Conservation (phyloP, 2,888 invertebrate genomes). For the Acleris literana region DNA sequence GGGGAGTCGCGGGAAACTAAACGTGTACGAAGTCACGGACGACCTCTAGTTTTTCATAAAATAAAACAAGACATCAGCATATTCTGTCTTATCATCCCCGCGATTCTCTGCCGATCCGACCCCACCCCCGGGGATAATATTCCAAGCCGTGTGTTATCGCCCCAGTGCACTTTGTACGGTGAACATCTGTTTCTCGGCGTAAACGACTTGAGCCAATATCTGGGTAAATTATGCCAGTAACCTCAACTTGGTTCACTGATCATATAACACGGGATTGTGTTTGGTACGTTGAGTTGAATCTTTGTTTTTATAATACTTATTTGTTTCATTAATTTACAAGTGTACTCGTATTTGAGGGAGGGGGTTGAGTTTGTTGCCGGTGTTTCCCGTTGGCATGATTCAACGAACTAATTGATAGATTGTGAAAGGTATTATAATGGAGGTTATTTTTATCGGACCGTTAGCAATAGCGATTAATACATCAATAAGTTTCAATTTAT, state of each 20-base stretch:
- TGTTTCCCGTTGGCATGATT: too few relatives aligned
- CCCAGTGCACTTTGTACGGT: conserved; percentile 35
- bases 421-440: too few relatives aligned
- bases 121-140: conserved; percentile 34
- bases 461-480: too few relatives aligned
- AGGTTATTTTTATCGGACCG: too few relatives aligned
- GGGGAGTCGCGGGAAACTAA: too few relatives aligned
- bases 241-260: conserved; percentile 10
- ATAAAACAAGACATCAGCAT: conserved; percentile 8
- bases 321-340: too few relatives aligned
- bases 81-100: conserved; percentile 18
- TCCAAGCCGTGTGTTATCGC: conserved; percentile 36
- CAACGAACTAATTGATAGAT: too few relatives aligned
- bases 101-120: conserved; percentile 17
- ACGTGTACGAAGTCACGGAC: too few relatives aligned
- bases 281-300: background rate
- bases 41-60: background rate
- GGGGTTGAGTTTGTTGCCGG: too few relatives aligned
- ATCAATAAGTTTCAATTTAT: too few relatives aligned
- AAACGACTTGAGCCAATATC: conserved; percentile 33
- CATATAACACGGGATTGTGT: conserved; percentile 10
- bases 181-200: conserved; percentile 39
- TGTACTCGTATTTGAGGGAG: too few relatives aligned
- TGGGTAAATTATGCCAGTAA: conserved; percentile 27
- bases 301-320: too few relatives aligned